phyloP scores from a whole-genome alignment of 2,797 vertebrate genomes.

The Sparidentex hasta region DNA sequence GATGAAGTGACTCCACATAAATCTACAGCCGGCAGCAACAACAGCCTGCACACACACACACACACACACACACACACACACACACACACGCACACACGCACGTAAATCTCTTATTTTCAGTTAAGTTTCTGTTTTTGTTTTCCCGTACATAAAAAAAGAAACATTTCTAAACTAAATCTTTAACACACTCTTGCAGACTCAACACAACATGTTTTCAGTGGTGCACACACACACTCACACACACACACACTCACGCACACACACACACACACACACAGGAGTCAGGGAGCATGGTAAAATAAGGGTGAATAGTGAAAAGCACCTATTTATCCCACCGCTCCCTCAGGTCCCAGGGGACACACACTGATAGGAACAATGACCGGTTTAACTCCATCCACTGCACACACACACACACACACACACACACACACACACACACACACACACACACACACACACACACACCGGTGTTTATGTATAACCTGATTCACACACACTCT shows the following conservation, averaged over 20 bases:
- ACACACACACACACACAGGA: conserved; percentile 22
- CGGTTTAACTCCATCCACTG: conserved; percentile 64
- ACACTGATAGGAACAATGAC: conserved; percentile 65
- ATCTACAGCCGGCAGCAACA: conserved; percentile 47
- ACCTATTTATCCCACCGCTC: conserved; percentile 67
- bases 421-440: conserved; percentile 45
- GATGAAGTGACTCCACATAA: conserved; percentile 67
- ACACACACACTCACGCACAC: conserved; percentile 19
- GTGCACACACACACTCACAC: conserved; percentile 21
- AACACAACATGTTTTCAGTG: conserved; percentile 18
- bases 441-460: conserved; percentile 32
- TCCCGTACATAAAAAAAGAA: too few relatives aligned
- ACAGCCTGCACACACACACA: neutral
- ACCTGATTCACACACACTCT: conserved; percentile 37
- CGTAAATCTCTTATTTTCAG: too few relatives aligned
- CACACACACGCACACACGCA: too few relatives aligned
- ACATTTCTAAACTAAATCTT: neutral
- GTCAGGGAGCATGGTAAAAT: conserved; percentile 57
- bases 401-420: conserved; percentile 46
- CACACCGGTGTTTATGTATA: conserved; percentile 15
- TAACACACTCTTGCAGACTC: neutral
- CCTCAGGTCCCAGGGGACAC: conserved; percentile 62
- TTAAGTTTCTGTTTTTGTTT: too few relatives aligned
- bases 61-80: neutral
- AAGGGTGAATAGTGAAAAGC: conserved; percentile 76